Evolutionary conservation across 2,113 vertebrate genomes (phyloP).

Genomic region (Stegostoma tigrinum): DNA sequence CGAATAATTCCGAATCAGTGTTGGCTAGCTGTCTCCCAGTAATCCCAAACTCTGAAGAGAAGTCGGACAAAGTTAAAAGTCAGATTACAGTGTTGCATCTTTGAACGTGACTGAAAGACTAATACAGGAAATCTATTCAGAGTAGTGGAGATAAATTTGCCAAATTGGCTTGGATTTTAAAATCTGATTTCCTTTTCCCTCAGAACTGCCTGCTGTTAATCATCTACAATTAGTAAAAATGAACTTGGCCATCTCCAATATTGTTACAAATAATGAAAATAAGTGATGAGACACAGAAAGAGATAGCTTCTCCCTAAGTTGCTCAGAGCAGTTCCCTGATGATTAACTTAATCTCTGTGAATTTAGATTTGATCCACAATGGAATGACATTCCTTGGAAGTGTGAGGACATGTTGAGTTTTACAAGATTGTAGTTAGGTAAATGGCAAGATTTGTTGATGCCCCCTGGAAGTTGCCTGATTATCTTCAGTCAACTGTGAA

Average conservation of each 20-base stretch:
- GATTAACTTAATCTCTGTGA: neutral
- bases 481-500: neutral
- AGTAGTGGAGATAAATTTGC: neutral
- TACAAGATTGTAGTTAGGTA: neutral
- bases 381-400: neutral
- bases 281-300: neutral
- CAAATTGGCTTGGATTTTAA: neutral
- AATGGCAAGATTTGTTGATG: neutral
- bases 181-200: neutral
- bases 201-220: neutral
- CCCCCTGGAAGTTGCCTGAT: neutral
- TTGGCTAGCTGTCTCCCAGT: slow-evolving; percentile 3
- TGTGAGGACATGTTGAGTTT: neutral
- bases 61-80: neutral
- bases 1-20: slow-evolving; percentile 9
- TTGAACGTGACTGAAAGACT: neutral
- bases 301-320: neutral
- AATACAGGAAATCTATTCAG: neutral
- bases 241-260: neutral
- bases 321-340: neutral
- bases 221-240: neutral
- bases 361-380: neutral
- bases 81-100: neutral
- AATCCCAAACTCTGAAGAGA: slow-evolving; percentile 23
- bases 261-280: neutral